phyloP scores from a whole-genome alignment of 2,888 invertebrate species.

The Cheilosia impressa region DNA sequence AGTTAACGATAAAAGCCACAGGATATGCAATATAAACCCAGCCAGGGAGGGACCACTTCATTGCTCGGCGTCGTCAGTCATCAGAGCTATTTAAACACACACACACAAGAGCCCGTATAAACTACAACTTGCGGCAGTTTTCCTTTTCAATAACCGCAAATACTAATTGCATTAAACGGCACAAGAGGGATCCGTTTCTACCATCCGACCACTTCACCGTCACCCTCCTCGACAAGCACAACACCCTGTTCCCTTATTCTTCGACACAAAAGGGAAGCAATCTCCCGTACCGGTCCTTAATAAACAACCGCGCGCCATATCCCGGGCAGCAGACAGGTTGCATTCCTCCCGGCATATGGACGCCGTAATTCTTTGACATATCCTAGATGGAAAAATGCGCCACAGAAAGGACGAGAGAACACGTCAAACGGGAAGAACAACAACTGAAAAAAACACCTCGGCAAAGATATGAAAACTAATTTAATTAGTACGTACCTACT shows the following conservation, averaged over 20 bases:
- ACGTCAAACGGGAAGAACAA: neutral
- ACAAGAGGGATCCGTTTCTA: conserved; percentile 28
- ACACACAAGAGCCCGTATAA: neutral
- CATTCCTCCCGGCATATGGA: conserved; percentile 56
- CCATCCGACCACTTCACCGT: neutral
- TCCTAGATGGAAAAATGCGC: conserved; percentile 24
- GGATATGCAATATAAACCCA: neutral
- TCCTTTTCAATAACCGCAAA: conserved; percentile 69
- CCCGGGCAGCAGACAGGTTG: conserved; percentile 37
- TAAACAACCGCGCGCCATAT: conserved; percentile 55
- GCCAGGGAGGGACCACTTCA: conserved; percentile 12
- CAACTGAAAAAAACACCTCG: neutral
- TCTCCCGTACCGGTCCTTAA: conserved; percentile 52
- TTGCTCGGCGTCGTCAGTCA: conserved; percentile 37
- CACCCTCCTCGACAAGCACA: neutral
- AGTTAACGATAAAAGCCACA: conserved; percentile 14
- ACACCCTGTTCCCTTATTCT: conserved; percentile 54
- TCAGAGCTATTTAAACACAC: conserved; percentile 27
- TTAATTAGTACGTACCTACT: conserved; percentile 58
- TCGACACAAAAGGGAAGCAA: conserved; percentile 42
- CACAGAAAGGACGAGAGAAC: conserved; percentile 31
- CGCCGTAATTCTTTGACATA: conserved; percentile 47
- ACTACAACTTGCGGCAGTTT: conserved; percentile 61
- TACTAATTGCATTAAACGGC: conserved; percentile 69
- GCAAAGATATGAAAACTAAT: conserved; percentile 53